Base-by-base conservation (phyloP, 2,113 vertebrate species). In the Peucedramus taeniatus region DNA sequence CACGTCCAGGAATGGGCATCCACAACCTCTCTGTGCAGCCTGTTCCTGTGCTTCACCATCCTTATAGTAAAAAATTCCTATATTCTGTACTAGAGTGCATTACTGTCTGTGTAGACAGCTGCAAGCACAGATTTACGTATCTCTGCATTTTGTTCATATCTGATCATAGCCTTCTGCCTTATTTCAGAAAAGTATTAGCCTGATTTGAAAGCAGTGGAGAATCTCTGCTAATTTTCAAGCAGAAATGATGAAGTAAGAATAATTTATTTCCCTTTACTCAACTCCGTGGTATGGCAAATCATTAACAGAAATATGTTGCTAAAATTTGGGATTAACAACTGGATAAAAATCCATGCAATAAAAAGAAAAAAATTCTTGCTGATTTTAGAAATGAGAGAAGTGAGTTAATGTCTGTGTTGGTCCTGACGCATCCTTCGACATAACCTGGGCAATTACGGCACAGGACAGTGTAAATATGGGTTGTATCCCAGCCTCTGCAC, bases 211-310 rank as follows among this genome's bases (percentile, higher is more conserved):
- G 37, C 12, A 64, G 23, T 47, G 21, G 44, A 87, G 28, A 64
- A 68, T 13, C 20, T 81, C 30, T 66, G n/a, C 42, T 77, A 54
- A 87, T 82, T 90, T 78, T 94, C 51, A 87, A 70, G 27, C 13
- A 60, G 39, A 94, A 59, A 71, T 4, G 0, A 31, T 60, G 33
- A 71, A 59, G 33, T 42, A 53, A 19, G 40, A 33, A 56, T 30
- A 0, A 76, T 49, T 63, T 64, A 6, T 84, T 90, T 79, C n/a
- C 8, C 27, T 74, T 91, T 60, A 69, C 20, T 81, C 31, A 45
- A 1, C 3, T 45, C 27, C 14, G 2, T 30, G 8, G 1, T 56
- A 59, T 15, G 60, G 6, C 27, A 82, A 79, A 65, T 53, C 13
- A 28, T 47, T 44, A 79, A 30, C 20, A 78, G 51, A 89, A 81